A percentile compares a stretch with the other conserved stretches of the same genome.
Conservation (phyloP, 2,888 invertebrate species). For the Troides aeacus region DNA sequence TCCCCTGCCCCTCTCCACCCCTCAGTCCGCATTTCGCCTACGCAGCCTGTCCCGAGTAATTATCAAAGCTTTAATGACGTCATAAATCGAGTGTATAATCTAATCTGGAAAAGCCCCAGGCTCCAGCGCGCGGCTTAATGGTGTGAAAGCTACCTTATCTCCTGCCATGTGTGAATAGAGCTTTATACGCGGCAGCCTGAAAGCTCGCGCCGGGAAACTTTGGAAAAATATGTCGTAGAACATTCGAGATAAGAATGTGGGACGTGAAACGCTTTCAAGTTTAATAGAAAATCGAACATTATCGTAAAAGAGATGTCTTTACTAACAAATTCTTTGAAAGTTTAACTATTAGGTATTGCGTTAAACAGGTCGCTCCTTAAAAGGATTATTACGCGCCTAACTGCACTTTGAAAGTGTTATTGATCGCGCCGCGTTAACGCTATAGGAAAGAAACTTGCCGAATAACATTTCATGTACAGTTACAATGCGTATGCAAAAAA, state of each 20-base stretch:
- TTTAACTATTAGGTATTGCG: constrained; percentile 51
- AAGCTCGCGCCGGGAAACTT: constrained; percentile 79
- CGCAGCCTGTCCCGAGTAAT: constrained; percentile 81
- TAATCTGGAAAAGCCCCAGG: constrained; percentile 81
- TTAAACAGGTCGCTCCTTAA: constrained; percentile 38
- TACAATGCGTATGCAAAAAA: background rate
- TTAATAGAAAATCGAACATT: constrained; percentile 81
- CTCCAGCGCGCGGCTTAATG: constrained; percentile 79
- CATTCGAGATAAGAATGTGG: constrained; percentile 79
- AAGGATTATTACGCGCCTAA: constrained; percentile 35
- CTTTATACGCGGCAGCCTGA: constrained; percentile 77
- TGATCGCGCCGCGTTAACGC: constrained; percentile 4
- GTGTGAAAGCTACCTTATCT: constrained; percentile 81
- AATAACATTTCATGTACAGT: constrained; percentile 10
- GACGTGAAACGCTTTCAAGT: constrained; percentile 78
- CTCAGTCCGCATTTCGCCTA: constrained; percentile 65
- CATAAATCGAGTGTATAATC: constrained; percentile 82
- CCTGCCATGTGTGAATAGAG: constrained; percentile 80
- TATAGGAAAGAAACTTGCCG: constrained; percentile 24
- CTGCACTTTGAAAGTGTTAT: constrained; percentile 24
- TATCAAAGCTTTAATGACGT: constrained; percentile 81
- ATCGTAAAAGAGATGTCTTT: constrained; percentile 78
- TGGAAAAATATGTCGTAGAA: constrained; percentile 80
- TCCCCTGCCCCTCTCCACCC: constrained; percentile 44
- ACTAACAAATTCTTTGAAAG: constrained; percentile 76